Evolutionary conservation across 2,888 invertebrate genomes (phyloP).

Genomic region (Chrysina gloriosa): DNA sequence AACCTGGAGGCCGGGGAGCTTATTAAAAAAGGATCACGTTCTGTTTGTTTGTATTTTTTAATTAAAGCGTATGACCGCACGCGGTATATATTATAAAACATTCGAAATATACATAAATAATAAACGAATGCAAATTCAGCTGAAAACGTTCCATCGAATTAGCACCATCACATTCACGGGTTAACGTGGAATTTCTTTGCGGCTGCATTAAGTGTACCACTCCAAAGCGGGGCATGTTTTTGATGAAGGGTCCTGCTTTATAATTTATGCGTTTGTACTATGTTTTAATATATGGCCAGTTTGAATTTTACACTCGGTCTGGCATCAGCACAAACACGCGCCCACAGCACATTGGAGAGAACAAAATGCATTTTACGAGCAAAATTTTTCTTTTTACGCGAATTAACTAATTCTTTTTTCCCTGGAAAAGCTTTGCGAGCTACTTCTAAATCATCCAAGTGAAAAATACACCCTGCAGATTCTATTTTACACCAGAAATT

Average conservation of each 20-base stretch:
- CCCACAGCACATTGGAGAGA: neutral
- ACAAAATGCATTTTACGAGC: neutral
- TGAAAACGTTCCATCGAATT: conserved; percentile 13
- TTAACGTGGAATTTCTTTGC: conserved; percentile 18
- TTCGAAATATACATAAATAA: conserved; percentile 8
- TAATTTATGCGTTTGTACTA: conserved; percentile 29
- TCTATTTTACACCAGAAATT: no score
- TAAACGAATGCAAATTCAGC: neutral
- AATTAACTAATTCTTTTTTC: neutral
- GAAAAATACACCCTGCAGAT: no score
- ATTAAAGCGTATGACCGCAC: neutral
- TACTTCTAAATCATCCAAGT: neutral
- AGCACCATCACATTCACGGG: conserved; percentile 18
- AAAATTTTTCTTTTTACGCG: neutral
- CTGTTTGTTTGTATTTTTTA: neutral
- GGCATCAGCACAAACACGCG: neutral
- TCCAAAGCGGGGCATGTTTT: conserved; percentile 23
- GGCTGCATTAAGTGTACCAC: conserved; percentile 20
- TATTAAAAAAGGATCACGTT: conserved; percentile 1
- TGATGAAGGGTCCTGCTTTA: conserved; percentile 31
- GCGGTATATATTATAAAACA: neutral
- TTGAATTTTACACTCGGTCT: conserved; percentile 7
- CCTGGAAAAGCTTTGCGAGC: neutral
- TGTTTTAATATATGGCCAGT: conserved; percentile 36
- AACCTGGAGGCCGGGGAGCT: no score